Evolutionary conservation across 2,113 vertebrate genomes (phyloP), one percentile per base, ranked within the genome.

Genomic region (Vidua chalybeata): DNA sequence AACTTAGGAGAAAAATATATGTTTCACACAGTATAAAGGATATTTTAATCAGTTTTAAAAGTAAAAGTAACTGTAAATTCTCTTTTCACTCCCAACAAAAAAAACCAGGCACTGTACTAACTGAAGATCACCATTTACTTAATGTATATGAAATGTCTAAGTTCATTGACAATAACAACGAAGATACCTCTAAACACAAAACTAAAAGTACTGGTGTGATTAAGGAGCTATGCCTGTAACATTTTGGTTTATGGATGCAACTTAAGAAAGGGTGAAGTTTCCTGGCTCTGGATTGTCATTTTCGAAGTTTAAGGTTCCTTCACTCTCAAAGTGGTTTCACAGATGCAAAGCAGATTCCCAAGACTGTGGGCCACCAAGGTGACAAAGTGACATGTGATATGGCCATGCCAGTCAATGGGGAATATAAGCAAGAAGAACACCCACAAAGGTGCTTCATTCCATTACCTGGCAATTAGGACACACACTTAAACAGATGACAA

Each of bases 341-440:
- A 0, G 28, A 74, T 8, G 13, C 17, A 88, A 92, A 77, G 43
- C 6, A 43, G 21, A 51, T 62, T 84, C 22, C 20, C 31, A 67
- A 71, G 28, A 10, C 0, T 24, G 21, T 16, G 8, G 11, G 41
- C 28, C 39, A 26, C 5, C 11, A 39, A 35, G 28, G 27, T 76
- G 39, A 54, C 63, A 94, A 83, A 91, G 30, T 18, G 21, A 77
- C 24, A 41, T 0, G 0, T 8, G 41, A 30, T 1, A 2, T 7
- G 20, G 43, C n/a, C 2, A 0, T 17, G 28, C 9, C n/a, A 62
- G 24, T 35, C 59, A 66, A n/a, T 2, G 28, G 21, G 6, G 31
- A 64, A 23, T 24, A 13, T 0, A 0, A 55, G 39, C 0, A 3
- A 43, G 13, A 58, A 64, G 18, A 66, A 15, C 19, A 61, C 15